These are phyloP conservation scores for Cisticola juncidis DNA, from an alignment of 2,113 vertebrate genomes.

Conservation along the genomic window DNA sequence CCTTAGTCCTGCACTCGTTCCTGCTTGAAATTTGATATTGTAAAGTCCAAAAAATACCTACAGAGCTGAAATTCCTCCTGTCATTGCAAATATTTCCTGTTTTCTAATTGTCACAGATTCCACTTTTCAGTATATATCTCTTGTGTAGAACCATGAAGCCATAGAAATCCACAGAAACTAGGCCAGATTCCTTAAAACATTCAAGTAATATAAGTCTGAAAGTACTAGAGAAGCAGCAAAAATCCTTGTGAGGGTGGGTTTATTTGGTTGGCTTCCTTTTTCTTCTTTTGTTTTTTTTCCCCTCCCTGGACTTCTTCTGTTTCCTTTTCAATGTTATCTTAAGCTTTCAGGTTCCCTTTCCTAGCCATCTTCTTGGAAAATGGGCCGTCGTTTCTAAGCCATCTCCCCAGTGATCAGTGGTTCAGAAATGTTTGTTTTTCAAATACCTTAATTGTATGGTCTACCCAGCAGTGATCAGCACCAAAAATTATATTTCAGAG, in stretches of 20 bases:
- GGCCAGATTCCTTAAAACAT: background rate
- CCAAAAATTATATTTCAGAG: slow-evolving; percentile 76
- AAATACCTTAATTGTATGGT: slow-evolving; percentile 84
- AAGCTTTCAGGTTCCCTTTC: slow-evolving; percentile 56
- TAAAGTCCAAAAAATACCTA: background rate
- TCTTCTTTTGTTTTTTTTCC: background rate
- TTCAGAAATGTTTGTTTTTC: slow-evolving; percentile 81
- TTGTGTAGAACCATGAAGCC: background rate
- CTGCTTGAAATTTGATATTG: background rate
- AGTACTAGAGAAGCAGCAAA: background rate
- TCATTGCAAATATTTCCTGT: background rate
- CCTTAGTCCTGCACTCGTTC: background rate
- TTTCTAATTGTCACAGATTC: background rate
- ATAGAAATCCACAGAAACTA: background rate
- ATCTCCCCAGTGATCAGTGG: slow-evolving; percentile 65
- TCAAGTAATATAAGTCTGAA: background rate
- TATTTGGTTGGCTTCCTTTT: slow-evolving; percentile 24
- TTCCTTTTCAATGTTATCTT: slow-evolving; percentile 59
- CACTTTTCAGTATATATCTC: background rate
- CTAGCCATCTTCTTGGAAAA: slow-evolving; percentile 71
- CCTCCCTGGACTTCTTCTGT: background rate
- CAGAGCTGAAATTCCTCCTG: background rate
- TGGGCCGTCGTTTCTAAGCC: slow-evolving; percentile 68
- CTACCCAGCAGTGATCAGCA: slow-evolving; percentile 77
- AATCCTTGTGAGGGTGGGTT: slow-evolving; percentile 41